phyloP scores from a whole-genome alignment of 2,888 invertebrate genomes.

The Tolmerus cingulatus region DNA sequence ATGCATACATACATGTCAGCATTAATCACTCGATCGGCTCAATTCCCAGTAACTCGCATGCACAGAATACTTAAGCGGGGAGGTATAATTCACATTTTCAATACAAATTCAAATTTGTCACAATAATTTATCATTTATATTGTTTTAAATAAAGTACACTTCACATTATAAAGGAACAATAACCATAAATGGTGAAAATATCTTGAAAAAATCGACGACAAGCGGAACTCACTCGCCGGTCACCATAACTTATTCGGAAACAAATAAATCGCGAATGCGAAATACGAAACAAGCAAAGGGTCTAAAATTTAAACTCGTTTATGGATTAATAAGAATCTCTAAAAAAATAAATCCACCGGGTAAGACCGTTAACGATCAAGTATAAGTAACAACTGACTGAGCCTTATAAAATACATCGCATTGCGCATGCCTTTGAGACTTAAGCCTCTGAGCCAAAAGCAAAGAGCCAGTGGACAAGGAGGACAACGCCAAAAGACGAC shows the following conservation, averaged over 20 bases:
- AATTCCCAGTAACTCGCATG: slow-evolving; percentile 23
- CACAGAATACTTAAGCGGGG: slow-evolving; percentile 5
- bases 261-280: slow-evolving; percentile 25
- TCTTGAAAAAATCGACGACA: neutral
- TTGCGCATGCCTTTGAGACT: slow-evolving; percentile 42
- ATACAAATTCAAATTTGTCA: neutral
- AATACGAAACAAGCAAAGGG: neutral
- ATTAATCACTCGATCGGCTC: slow-evolving; percentile 28
- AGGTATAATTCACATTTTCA: slow-evolving; percentile 6
- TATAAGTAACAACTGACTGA: slow-evolving; percentile 43
- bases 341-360: slow-evolving; percentile 20
- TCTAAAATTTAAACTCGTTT: slow-evolving; percentile 26
- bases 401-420: slow-evolving; percentile 23
- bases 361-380: slow-evolving; percentile 44
- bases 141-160: slow-evolving; percentile 2
- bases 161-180: neutral
- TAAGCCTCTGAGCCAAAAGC: slow-evolving; percentile 38
- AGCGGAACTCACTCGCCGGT: neutral
- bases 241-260: slow-evolving; percentile 24
- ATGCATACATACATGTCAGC: slow-evolving; percentile 25
- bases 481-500: slow-evolving; percentile 41
- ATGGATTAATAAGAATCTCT: slow-evolving; percentile 6
- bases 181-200: neutral
- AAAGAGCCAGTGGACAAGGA: slow-evolving; percentile 33
- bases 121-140: neutral